Evolutionary conservation across 2,797 vertebrate genomes (phyloP), one percentile per base, ranked within the genome.

Genomic region (Galago senegalensis): DNA sequence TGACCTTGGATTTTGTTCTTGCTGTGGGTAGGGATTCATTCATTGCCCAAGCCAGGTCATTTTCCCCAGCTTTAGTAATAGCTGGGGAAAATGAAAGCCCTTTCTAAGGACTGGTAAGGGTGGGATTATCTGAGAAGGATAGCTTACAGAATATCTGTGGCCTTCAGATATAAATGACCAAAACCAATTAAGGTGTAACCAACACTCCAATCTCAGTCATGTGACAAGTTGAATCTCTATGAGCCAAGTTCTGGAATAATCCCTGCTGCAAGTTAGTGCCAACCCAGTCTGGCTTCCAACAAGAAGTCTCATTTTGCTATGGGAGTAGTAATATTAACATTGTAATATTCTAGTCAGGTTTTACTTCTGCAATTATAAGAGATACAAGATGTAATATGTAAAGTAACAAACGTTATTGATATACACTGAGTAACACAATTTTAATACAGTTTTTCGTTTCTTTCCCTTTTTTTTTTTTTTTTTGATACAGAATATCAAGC

Each of bases 161-260:
- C 13, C 21, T 84, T 90, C 23, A 72, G 9, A 72, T 61, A 60
- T 76, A 46, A 80, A 89, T 11, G n/a, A 60, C 85, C 67, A 89
- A 89, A 43, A 85, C 21, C 67, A 91, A 25, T 86, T 92, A 58
- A 72, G 73, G n/a, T 12, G 75, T 56, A 18, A 21, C 20, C 5
- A 70, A 53, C 14, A 46, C 27, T 72, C 31, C 89, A 56, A 77
- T 89, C 37, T 89, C 27, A n/a, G 43, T 69, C 76, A 86, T 43
- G 27, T 29, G 27, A 40, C 40, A 84, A 37, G 29, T 31, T 60
- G 37, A 60, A 34, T 90, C 14, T 37, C 53, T 40, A 72, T n/a
- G 61, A 91, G 31, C n/a, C 37, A 91, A 93, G 37, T n/a, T 65
- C 21, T 79, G 76, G 63, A 82, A 87, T 72, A 67, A 95, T 21